Base-by-base conservation (phyloP, 1,140 invertebrate genomes). In the Cydia splendana region DNA sequence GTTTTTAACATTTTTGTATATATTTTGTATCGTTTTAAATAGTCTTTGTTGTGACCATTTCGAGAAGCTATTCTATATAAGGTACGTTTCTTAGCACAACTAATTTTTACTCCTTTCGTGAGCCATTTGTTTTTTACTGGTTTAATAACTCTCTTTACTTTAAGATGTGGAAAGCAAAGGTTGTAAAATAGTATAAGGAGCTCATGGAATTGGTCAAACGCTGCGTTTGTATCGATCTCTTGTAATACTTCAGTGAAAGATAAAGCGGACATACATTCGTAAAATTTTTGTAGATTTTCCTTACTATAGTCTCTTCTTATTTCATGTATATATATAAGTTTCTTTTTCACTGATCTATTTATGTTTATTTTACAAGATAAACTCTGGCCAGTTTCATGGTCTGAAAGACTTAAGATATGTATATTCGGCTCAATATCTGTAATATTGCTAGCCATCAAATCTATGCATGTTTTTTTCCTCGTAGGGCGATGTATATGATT, bases 401-500 rank as follows among this genome's bases (percentile, higher is more conserved):
- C 80, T 12, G 80, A 81, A 24, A 78, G 65, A 12, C 53, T 76
- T 15, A 82, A 24, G n/a, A 74, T 62, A 75, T 78, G 51, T 42
- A 74, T 57, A 10, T 77, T 12, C 20, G 38, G 6, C 12, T 75
- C n/a, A n/a, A 77, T 76, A 73, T 53, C 13, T 77, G 42, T n/a
- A 10, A 80, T 24, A 74, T 82, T 82, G 30, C 81, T 82, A 6
- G 75, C 80, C 20, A 81, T 79, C 76, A 77, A 75, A 28, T 81
- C 80, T 13, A 81, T 30, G 34, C 78, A 81, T n/a, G 78, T 65
- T 24, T 79, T 76, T 28, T 38, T 13, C 71, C 80, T 74, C 48
- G 80, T 79, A 0, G 80, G 78, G 7, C 6, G 12, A 9, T 65
- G 6, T 12, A 82, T 82, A 20, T 80, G 81, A 5, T 30, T 10